phyloP scores from a whole-genome alignment of 2,888 invertebrate genomes.

The Prosapia bicincta region DNA sequence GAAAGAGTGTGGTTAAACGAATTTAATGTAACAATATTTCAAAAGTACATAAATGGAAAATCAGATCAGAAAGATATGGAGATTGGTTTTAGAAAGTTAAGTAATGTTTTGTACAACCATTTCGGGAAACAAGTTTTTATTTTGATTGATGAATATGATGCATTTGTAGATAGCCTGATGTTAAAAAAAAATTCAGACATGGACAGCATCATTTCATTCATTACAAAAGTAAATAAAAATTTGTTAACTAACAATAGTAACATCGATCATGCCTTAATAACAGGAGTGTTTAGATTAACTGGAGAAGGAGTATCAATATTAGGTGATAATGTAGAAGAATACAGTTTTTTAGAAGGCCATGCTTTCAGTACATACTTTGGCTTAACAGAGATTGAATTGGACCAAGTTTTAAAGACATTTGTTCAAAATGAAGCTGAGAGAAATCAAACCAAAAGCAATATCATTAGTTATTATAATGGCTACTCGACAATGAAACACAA shows the following conservation, averaged over 20 bases:
- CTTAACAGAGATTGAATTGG: conserved; percentile 5
- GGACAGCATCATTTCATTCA: conserved; percentile 10
- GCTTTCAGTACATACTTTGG: conserved; percentile 8
- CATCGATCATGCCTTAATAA: background rate
- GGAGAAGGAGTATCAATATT: background rate
- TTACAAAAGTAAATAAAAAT: conserved; percentile 4
- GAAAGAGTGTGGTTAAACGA: background rate
- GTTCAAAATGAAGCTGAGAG: background rate
- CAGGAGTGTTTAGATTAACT: background rate
- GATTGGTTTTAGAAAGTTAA: background rate
- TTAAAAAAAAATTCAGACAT: conserved; percentile 10
- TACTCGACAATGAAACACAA: background rate
- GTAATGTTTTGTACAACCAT: conserved; percentile 6
- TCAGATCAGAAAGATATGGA: background rate
- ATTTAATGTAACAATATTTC: conserved; percentile 2
- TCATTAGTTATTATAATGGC: background rate
- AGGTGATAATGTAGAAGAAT: background rate
- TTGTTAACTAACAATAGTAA: conserved; percentile 4
- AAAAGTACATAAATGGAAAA: background rate
- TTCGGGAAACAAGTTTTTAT: conserved; percentile 3
- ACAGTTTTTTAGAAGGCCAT: conserved; percentile 4
- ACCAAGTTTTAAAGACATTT: background rate
- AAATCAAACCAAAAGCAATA: background rate
- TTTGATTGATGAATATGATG: conserved; percentile 20
- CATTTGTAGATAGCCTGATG: background rate